Percentiles rank a stretch among this genome's conserved stretches.
Evolutionary conservation across 2,113 vertebrate genomes (phyloP).

Genomic region (Zosterops japonicus): DNA sequence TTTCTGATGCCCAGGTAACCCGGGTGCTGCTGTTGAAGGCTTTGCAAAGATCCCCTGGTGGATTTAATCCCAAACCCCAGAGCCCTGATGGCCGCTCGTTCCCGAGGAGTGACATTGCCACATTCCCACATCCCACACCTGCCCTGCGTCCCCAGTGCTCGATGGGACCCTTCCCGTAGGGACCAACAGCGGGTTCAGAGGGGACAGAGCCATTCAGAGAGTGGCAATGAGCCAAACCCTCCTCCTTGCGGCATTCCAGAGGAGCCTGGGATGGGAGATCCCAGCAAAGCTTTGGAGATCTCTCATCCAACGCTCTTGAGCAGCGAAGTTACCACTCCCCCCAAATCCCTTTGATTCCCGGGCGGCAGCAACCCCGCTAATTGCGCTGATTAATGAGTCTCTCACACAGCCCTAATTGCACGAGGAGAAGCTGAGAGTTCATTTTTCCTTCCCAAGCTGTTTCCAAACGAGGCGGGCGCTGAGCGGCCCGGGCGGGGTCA

Average conservation of each 20-base stretch:
- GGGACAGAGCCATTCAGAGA: neutral
- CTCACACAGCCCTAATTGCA: neutral
- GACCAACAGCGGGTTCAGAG: neutral
- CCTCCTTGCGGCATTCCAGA: neutral
- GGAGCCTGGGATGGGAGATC: neutral
- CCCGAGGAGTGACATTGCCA: neutral
- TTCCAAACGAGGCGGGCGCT: neutral
- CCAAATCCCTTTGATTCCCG: neutral
- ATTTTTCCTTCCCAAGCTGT: neutral
- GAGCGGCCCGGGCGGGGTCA: neutral
- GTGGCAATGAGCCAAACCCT: neutral
- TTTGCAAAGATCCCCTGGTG: neutral
- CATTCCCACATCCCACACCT: neutral
- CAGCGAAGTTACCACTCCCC: neutral
- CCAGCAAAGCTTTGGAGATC: neutral
- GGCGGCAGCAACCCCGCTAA: neutral
- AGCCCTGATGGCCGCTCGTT: fast-evolving
- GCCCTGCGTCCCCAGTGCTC: neutral
- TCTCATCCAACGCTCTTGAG: neutral
- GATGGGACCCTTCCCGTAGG: neutral
- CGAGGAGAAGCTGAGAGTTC: neutral
- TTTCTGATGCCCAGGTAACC: neutral
- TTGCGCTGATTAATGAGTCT: neutral
- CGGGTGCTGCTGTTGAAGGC: neutral
- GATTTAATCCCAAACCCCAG: neutral